Conservation (phyloP, 2,888 invertebrate genomes). For the Argyresthia goedartella region DNA sequence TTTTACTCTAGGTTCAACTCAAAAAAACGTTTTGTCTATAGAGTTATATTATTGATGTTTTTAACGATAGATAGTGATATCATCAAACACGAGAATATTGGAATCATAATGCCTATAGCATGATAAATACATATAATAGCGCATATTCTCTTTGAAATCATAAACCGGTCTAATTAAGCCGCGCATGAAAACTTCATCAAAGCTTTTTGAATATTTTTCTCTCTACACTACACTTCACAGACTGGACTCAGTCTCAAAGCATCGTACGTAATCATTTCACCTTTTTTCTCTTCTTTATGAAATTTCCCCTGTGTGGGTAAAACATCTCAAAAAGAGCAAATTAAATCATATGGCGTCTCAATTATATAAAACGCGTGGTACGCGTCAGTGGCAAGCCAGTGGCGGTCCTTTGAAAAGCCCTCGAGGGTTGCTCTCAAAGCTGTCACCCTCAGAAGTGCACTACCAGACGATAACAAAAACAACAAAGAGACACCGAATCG, state of each 20-base stretch:
- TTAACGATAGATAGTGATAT: too few relatives aligned
- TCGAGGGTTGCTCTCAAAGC: constrained; percentile 59
- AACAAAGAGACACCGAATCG: constrained; percentile 25
- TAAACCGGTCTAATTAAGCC: constrained; percentile 3
- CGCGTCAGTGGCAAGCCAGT: constrained; percentile 43
- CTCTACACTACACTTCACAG: too few relatives aligned
- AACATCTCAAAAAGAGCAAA: constrained; percentile 55
- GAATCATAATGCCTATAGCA: background rate
- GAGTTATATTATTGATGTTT: too few relatives aligned
- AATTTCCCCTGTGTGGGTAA: constrained; percentile 30
- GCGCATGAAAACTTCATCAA: background rate
- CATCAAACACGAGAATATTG: too few relatives aligned
- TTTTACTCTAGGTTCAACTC: too few relatives aligned
- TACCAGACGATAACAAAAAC: constrained; percentile 26
- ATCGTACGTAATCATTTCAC: background rate
- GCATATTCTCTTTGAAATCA: background rate
- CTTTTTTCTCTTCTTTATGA: constrained; percentile 19
- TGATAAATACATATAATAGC: background rate
- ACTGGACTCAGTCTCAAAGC: background rate
- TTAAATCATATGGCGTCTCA: constrained; percentile 66
- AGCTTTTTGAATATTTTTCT: background rate
- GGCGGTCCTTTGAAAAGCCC: constrained; percentile 60
- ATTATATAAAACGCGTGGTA: constrained; percentile 58
- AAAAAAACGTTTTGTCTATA: too few relatives aligned
- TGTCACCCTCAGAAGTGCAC: constrained; percentile 56